These are phyloP conservation scores for Pterocles burchelli DNA, from an alignment of 2,113 vertebrate species.

Conservation along the genomic window DNA sequence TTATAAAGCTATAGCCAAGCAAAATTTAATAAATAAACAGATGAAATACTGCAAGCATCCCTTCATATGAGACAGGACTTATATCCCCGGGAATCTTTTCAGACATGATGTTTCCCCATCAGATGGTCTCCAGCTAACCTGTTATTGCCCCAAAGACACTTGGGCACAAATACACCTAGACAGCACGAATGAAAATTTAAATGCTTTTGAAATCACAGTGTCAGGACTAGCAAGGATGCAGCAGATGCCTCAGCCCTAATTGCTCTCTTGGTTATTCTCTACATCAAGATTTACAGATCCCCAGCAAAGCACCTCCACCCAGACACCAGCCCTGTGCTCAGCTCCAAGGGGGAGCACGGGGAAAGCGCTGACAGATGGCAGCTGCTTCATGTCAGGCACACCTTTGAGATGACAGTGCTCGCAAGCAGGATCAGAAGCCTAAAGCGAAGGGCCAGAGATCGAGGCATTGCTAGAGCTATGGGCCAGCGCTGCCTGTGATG, in stretches of 20 bases:
- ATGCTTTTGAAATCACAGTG: background rate
- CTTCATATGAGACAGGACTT: background rate
- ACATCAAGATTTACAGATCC: background rate
- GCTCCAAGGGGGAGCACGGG: accelerated
- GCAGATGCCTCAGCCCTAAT: background rate
- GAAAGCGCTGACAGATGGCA: background rate
- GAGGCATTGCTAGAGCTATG: background rate
- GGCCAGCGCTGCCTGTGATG: background rate
- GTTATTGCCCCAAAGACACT: background rate
- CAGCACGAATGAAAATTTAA: background rate
- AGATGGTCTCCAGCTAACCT: background rate
- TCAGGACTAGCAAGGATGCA: background rate
- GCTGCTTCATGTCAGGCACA: background rate
- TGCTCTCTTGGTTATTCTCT: background rate
- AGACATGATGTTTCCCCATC: background rate
- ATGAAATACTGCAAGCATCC: background rate
- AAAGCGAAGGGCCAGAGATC: background rate
- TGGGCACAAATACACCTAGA: background rate
- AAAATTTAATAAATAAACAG: background rate
- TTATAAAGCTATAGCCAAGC: background rate
- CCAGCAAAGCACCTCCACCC: background rate
- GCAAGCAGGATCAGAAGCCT: background rate
- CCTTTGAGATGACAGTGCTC: background rate
- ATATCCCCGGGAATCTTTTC: background rate
- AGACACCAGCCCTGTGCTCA: background rate